A percentile compares a stretch with the other conserved stretches of the same genome.
Evolutionary conservation across 2,113 vertebrate species (phyloP).

Genomic region (Choloepus hoffmanni): DNA sequence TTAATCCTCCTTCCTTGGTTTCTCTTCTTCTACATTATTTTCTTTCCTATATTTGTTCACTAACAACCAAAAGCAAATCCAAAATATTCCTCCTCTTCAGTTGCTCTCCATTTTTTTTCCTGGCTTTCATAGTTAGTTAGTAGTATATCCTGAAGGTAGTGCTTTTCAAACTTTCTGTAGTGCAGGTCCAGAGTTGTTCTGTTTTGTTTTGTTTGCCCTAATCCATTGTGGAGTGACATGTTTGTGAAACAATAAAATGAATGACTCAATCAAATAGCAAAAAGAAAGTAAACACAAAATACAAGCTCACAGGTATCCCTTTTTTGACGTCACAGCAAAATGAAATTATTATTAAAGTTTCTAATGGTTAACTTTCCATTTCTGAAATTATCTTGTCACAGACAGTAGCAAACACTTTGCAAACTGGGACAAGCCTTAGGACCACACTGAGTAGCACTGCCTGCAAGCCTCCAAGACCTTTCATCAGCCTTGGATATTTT

Average conservation of each 20-base stretch:
- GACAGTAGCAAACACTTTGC: background rate
- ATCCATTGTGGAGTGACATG: background rate
- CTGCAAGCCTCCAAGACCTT: rapidly evolving
- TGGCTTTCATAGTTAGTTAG: background rate
- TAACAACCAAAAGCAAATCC: background rate
- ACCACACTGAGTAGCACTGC: background rate
- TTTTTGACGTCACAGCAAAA: background rate
- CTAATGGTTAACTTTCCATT: background rate
- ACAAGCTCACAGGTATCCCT: background rate
- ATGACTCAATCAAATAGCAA: background rate
- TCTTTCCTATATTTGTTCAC: constrained; percentile 1
- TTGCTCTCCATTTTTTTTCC: background rate
- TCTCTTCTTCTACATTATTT: background rate
- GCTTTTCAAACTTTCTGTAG: background rate
- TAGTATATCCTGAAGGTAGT: background rate
- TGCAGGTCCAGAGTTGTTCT: background rate
- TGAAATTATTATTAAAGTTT: background rate
- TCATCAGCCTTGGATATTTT: background rate
- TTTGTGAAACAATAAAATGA: background rate
- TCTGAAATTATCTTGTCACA: background rate
- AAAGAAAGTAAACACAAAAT: background rate
- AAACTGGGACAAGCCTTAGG: background rate
- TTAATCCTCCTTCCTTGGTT: background rate
- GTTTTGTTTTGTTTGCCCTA: background rate
- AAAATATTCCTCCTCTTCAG: background rate